These are phyloP conservation scores for Tachuris rubrigastra DNA, from an alignment of 2,113 vertebrate species.

Conservation along the genomic window DNA sequence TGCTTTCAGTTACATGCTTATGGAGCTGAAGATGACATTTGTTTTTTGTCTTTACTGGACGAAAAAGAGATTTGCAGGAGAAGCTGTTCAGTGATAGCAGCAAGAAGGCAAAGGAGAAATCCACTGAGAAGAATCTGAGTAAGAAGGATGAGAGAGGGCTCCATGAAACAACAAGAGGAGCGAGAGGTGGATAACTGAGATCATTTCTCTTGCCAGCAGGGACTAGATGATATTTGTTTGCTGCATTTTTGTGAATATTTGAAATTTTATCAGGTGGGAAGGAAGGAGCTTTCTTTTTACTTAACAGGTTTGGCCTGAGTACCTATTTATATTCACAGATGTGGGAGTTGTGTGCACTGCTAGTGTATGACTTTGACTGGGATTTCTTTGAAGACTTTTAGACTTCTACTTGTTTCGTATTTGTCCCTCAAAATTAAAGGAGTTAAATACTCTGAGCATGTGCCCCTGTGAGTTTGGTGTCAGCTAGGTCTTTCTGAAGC, in stretches of 20 bases:
- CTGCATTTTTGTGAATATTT: background rate
- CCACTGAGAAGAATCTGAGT: background rate
- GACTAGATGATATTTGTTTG: background rate
- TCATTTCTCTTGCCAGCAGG: background rate
- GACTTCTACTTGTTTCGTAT: background rate
- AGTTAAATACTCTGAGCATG: background rate
- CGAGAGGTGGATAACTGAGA: background rate
- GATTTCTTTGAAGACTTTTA: background rate
- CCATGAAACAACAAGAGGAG: background rate
- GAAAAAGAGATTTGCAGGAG: background rate
- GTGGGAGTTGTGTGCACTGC: background rate
- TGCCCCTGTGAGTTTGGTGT: background rate
- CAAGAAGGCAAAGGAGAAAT: background rate
- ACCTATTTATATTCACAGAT: background rate
- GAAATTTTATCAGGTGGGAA: background rate
- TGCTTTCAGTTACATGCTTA: background rate
- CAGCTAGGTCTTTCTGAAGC: background rate
- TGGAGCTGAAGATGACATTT: background rate
- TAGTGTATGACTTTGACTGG: background rate
- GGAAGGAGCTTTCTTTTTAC: background rate
- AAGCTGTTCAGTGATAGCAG: background rate
- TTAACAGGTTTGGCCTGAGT: background rate
- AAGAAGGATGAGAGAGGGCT: background rate
- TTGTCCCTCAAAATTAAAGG: background rate
- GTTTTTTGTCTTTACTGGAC: background rate